Evolutionary conservation across 1,140 invertebrate genomes (phyloP), one percentile per base, ranked within the genome.

Genomic region (Acromyrmex heyeri): DNA sequence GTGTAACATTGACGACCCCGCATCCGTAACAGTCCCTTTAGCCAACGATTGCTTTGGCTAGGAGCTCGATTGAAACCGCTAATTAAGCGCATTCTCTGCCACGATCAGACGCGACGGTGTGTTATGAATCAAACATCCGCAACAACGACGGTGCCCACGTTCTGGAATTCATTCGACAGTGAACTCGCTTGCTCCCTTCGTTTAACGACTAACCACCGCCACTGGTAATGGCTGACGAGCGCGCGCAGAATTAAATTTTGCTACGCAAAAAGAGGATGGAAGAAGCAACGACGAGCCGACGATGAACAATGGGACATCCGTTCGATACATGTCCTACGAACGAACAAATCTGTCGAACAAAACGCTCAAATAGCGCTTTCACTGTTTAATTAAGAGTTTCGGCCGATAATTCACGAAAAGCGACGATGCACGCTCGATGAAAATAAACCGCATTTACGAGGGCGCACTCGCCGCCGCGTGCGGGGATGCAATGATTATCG

Each of bases 371-470:
- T 76, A 85, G 55, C 65, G 70, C 44, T 87, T 85, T 85, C 81
- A 62, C 27, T 62, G 81, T 85, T 87, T 76, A 87, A 85, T 87
- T 85, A 87, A 87, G 86, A 87, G 59, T 75, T 85, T 67, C 62
- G 79, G 48, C 57, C 38, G 53, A 85, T 76, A 73, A 86, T 86
- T 86, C 48, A 55, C 21, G 64, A 53, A 81, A 70, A 69, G 27
- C 50, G 53, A 57, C 85, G 76, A 53, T 69, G 50, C 38, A 30
- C 76, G 50, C 64, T 18, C 76, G 76, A 50, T 69, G 61, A 79
- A 70, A 69, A 79, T 81, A 86, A 86, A 79, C 53, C 62, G 64
- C 75, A 59, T 79, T 78, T 61, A 70, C 34, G 16, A 18, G 64
- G 53, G 21, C 30, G 18, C 62, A 62, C 27, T 5, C 50, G 27